Evolutionary conservation across 1,140 invertebrate genomes (phyloP).

Genomic region (Halesus radiatus): DNA sequence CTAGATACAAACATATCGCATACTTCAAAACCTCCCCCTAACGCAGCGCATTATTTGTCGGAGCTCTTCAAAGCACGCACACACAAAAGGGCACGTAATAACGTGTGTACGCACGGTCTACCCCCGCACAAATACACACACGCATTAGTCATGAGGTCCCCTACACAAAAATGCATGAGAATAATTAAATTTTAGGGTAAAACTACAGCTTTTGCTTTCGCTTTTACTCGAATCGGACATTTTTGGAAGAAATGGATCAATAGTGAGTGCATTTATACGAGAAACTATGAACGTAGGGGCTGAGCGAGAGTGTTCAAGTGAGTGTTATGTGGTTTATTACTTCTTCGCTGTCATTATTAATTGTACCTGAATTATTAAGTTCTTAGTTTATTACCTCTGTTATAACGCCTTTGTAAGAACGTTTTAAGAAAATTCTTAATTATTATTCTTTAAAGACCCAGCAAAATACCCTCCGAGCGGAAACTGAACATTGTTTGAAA

Average conservation of each 20-base stretch:
- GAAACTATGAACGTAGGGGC: too few species aligned
- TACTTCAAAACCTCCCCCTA: neutral
- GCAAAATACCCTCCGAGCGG: too few species aligned
- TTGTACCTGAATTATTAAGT: too few species aligned
- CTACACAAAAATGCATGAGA: constrained; percentile 21
- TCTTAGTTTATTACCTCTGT: too few species aligned
- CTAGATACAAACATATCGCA: neutral
- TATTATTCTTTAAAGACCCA: too few species aligned
- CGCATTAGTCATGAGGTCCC: neutral
- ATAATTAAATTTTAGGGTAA: constrained; percentile 27
- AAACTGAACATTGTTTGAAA: too few species aligned
- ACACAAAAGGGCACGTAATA: neutral
- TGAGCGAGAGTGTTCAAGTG: too few species aligned
- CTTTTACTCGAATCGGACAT: constrained; percentile 5
- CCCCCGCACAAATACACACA: constrained; percentile 4
- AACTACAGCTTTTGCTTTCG: too few species aligned
- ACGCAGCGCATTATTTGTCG: neutral
- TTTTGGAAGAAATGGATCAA: neutral
- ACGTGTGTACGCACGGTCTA: neutral
- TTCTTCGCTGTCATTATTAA: too few species aligned
- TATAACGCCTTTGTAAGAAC: too few species aligned
- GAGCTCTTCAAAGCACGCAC: constrained; percentile 9
- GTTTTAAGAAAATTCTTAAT: too few species aligned
- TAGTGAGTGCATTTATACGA: neutral
- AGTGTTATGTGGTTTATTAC: too few species aligned